Percentiles rank a stretch among this genome's conserved stretches.
Evolutionary conservation across 2,888 invertebrate genomes (phyloP).

Genomic region (Nysson spinosus): DNA sequence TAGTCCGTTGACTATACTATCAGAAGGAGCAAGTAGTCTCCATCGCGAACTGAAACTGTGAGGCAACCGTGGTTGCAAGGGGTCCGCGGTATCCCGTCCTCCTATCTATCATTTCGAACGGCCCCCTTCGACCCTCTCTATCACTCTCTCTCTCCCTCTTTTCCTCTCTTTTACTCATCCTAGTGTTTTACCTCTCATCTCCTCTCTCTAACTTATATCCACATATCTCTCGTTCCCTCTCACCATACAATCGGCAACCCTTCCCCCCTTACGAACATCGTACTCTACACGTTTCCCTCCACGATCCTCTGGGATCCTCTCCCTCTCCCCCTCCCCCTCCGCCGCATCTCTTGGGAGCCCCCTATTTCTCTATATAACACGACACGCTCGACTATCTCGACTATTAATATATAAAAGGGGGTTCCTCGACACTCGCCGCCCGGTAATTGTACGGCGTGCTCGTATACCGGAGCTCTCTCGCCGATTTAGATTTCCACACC

Average conservation of each 20-base stretch:
- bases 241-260: too few species aligned
- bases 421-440: constrained; percentile 75
- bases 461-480: constrained; percentile 61
- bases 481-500: constrained; percentile 68
- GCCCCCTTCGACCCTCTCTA: constrained; percentile 64
- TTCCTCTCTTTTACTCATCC: constrained; percentile 29
- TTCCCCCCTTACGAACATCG: constrained; percentile 17
- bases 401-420: constrained; percentile 77
- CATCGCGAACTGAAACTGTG: constrained; percentile 74
- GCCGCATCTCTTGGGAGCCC: constrained; percentile 48
- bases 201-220: constrained; percentile 16
- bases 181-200: background rate
- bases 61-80: constrained; percentile 70
- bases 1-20: constrained; percentile 37
- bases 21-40: constrained; percentile 66
- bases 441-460: constrained; percentile 71
- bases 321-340: constrained; percentile 22
- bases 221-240: constrained; percentile 10
- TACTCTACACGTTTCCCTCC: constrained; percentile 37
- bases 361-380: constrained; percentile 64
- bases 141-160: constrained; percentile 40
- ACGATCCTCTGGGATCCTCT: constrained; percentile 48
- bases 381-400: constrained; percentile 71
- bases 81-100: constrained; percentile 73
- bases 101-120: constrained; percentile 76